These are phyloP conservation scores for Rhinoraja longicauda DNA, from an alignment of 2,797 vertebrate genomes.

Conservation along the genomic window DNA sequence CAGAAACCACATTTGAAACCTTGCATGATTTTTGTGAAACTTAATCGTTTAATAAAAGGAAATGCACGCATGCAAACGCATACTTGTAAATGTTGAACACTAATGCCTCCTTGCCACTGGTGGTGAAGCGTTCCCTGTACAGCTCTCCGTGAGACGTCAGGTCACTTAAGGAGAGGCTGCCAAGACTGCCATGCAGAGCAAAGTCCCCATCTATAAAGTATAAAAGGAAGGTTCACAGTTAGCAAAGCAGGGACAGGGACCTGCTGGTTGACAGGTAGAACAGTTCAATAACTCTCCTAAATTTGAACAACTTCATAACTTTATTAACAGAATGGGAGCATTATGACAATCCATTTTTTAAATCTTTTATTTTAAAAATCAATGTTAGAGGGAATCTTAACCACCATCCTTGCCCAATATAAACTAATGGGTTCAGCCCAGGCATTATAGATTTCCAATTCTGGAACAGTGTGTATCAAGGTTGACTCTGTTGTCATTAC, in stretches of 20 bases:
- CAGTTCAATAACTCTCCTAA: neutral
- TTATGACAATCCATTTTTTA: neutral
- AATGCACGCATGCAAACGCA: neutral
- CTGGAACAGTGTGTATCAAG: neutral
- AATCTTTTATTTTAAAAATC: neutral
- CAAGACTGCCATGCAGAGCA: conserved; percentile 79
- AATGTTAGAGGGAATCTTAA: neutral
- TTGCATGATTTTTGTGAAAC: neutral
- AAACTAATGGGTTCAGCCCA: neutral
- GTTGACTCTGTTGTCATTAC: neutral
- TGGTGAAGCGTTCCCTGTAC: conserved; percentile 93
- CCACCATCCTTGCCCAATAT: neutral
- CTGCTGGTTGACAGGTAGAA: neutral
- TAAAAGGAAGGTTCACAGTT: neutral
- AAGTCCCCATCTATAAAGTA: conserved; percentile 77
- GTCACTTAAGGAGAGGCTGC: conserved; percentile 88
- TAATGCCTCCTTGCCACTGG: conserved; percentile 84
- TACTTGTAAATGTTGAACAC: conserved; percentile 88
- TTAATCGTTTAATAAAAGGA: neutral
- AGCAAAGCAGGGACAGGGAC: neutral
- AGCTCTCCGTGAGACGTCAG: conserved; percentile 86
- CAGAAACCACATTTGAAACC: neutral
- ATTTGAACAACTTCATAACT: neutral
- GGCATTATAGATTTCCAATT: neutral
- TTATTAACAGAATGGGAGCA: neutral